These are phyloP conservation scores for Lepetodrilus schrolli DNA, from an alignment of 2,888 invertebrate genomes.

Conservation along the genomic window DNA sequence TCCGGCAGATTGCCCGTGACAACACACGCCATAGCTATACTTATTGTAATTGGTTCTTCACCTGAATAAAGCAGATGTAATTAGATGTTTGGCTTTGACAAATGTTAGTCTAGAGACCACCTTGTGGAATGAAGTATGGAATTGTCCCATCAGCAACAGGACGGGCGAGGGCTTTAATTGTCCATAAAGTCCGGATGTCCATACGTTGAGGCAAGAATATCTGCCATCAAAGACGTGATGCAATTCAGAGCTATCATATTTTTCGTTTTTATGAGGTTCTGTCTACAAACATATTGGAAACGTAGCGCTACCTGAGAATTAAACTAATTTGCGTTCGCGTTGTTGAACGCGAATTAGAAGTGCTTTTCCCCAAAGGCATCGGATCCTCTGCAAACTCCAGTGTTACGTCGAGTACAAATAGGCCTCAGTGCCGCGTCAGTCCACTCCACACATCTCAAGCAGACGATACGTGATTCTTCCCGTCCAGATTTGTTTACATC, in stretches of 20 bases:
- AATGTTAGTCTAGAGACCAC: neutral
- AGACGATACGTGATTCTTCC: neutral
- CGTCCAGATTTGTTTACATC: neutral
- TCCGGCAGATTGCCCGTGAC: neutral
- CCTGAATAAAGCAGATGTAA: neutral
- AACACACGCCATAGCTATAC: neutral
- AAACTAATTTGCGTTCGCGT: too few species aligned
- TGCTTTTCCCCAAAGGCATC: neutral
- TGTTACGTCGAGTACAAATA: conserved; percentile 8
- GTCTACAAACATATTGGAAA: too few species aligned
- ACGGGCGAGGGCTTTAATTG: neutral
- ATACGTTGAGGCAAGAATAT: too few species aligned
- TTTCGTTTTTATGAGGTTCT: too few species aligned
- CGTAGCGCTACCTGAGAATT: too few species aligned
- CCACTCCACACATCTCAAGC: neutral
- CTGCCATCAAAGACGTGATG: too few species aligned
- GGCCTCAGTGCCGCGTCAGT: neutral
- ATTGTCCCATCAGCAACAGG: neutral
- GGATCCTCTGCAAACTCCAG: neutral
- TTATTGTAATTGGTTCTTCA: neutral
- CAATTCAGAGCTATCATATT: too few species aligned
- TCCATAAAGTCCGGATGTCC: neutral
- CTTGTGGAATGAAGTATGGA: neutral
- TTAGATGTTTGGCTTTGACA: conserved; percentile 13
- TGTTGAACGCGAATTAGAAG: too few species aligned